Evolutionary conservation across 2,797 vertebrate genomes (phyloP).

Genomic region (Girardinus metallicus): DNA sequence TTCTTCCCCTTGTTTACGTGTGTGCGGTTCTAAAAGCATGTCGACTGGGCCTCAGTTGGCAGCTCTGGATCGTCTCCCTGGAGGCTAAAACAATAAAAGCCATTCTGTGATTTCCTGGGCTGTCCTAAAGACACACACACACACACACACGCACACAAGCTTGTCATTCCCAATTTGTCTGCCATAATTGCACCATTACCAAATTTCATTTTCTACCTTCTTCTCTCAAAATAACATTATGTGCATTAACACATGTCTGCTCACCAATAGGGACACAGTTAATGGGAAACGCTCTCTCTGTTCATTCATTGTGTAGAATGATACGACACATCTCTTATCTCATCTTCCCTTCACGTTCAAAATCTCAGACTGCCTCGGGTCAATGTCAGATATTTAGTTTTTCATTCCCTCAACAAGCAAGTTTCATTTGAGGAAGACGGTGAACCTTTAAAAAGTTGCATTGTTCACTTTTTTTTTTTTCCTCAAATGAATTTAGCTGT

Average conservation of each 20-base stretch:
- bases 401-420: background rate
- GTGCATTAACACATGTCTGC: constrained; percentile 7
- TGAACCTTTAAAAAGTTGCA: no score
- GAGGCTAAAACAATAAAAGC: constrained; percentile 31
- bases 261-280: background rate
- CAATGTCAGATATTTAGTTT: background rate
- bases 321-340: background rate
- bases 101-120: background rate
- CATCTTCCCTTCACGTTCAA: background rate
- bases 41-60: constrained; percentile 1
- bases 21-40: background rate
- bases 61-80: constrained; percentile 8
- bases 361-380: background rate
- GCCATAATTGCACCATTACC: constrained; percentile 24
- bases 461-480: no score
- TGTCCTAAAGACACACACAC: background rate
- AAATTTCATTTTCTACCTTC: constrained; percentile 26
- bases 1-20: background rate
- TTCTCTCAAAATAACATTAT: constrained; percentile 46
- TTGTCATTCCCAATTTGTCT: background rate
- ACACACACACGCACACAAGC: background rate
- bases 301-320: background rate
- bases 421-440: no score
- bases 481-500: no score
- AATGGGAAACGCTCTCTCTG: background rate